Evolutionary conservation across 2,797 vertebrate species (phyloP), one percentile per base, ranked within the genome.

Genomic region (Muscicapa striata): DNA sequence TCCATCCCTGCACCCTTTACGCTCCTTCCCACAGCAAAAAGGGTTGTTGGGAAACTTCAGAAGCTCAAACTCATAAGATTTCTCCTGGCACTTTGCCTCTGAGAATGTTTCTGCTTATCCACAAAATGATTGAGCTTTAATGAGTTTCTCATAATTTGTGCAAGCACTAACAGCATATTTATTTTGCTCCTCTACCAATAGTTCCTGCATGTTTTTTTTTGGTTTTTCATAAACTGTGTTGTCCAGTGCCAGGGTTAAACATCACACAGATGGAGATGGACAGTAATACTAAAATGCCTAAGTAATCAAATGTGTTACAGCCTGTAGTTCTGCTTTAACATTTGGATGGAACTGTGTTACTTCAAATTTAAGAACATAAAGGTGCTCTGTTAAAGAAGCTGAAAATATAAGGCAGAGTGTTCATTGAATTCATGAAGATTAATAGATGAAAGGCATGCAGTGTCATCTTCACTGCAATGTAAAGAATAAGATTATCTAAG

Each of bases 391-490:
- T 94, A 90, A 73, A 87, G 52, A 62, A 67, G n/a, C 69, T 91
- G 62, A 86, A 92, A 70, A 46, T 73, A 54, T 30, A 89, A 89
- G 67, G 41, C 34, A 84, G 52, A 43, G n/a, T 36, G 26, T 86
- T 96, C 72, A 84, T 63, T 73, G 77, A 62, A 77, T 92, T 93
- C 2, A 34, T 46, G 63, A 90, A 94, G 80, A 95, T 94, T 86
- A 95, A 89, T 82, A 86, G 75, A 75, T 5, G 13, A 93, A 91
- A 83, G 61, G 43, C 58, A 78, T 93, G 91, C 67, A 36, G n/a
- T 79, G 63, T 94, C 91, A 92, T 87, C 85, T 93, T 97, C 91
- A 82, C 74, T 80, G 43, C 62, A 92, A 46, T 34, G 62, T 62
- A 93, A 95, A 64, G 61, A 91, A 79, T 82, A 88, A 63, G 87